Base-by-base conservation (phyloP, 2,797 vertebrate genomes). In the Brotogeris chrysoptera region DNA sequence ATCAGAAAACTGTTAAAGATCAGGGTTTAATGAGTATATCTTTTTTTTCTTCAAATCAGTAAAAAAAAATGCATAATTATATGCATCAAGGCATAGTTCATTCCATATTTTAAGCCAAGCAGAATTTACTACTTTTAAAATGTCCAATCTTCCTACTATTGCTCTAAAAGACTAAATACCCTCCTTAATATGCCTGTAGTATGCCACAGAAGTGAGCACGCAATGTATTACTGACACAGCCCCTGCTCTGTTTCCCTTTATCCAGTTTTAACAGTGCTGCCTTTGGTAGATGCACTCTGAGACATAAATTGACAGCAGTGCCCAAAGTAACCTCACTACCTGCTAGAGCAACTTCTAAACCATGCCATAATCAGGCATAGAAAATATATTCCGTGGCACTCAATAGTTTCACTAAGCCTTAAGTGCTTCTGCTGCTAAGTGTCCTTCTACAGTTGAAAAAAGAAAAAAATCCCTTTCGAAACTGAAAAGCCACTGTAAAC, bases 401-500 rank as follows among this genome's bases (percentile, higher is more conserved):
- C 72, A 78, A 34, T 76, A 71, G 65, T 88, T 57, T n/a, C 49
- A 72, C 72, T 69, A 92, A 92, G 44, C 46, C 57, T 89, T 93
- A 87, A 96, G 92, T 96, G 92, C 59, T 88, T 81, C 53, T 93
- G 21, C 46, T 87, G 61, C 28, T 80, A 96, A 90, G 13, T 38
- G 69, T 64, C 34, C 91, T 86, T 87, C 36, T 82, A 34, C 66
- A 52, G 49, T 25, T 44, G 21, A 13, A 43, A 13, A 43, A 72
- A 55, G 24, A 18, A 77, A 76, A 46, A 70, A 36, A 8, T 8
- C 6, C 20, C 10, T 46, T 81, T 65, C 72, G 36, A 7, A 63
- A 20, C 60, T 32, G 60, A 92, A 95, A 92, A 86, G 23, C n/a
- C 38, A 43, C 82, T 68, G 36, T 70, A 65, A 91, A 63, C 36